Percentiles rank a stretch among this genome's conserved stretches.
Conservation (phyloP, 1,140 invertebrate genomes). For the Brachionus paranguensis region DNA sequence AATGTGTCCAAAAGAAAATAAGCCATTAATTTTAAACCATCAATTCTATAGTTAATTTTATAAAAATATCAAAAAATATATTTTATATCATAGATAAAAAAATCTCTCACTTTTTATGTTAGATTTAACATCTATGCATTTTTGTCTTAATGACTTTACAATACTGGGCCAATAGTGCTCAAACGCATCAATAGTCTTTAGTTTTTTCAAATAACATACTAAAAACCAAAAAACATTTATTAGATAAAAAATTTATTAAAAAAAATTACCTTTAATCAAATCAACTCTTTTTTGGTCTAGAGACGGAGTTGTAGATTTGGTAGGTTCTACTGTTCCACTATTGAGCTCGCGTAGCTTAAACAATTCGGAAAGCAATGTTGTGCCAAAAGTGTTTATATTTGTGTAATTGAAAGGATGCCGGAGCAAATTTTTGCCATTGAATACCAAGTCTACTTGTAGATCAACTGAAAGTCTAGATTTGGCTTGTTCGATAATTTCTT, state of each 20-base stretch:
- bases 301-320: neutral
- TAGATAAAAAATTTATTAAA: neutral
- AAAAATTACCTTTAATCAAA: neutral
- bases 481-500: neutral
- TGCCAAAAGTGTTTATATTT: slow-evolving; percentile 19
- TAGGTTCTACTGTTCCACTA: slow-evolving; percentile 1
- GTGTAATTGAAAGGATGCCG: slow-evolving; percentile 1
- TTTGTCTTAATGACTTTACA: neutral
- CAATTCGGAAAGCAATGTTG: neutral
- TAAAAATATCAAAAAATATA: too few relatives aligned
- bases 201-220: slow-evolving; percentile 4
- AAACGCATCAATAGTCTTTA: slow-evolving; percentile 5
- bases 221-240: neutral
- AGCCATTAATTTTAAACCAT: too few relatives aligned
- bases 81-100: too few relatives aligned
- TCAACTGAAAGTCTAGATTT: neutral
- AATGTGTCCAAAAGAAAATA: too few relatives aligned
- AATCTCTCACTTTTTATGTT: neutral
- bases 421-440: neutral
- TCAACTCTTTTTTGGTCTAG: slow-evolving; percentile 7
- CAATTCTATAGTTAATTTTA: too few relatives aligned
- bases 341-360: neutral
- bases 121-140: slow-evolving; percentile 2
- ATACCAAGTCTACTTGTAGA: neutral
- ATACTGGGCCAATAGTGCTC: slow-evolving; percentile 22